phyloP scores from a whole-genome alignment of 2,113 vertebrate genomes.

The Neomonachus schauinslandi region DNA sequence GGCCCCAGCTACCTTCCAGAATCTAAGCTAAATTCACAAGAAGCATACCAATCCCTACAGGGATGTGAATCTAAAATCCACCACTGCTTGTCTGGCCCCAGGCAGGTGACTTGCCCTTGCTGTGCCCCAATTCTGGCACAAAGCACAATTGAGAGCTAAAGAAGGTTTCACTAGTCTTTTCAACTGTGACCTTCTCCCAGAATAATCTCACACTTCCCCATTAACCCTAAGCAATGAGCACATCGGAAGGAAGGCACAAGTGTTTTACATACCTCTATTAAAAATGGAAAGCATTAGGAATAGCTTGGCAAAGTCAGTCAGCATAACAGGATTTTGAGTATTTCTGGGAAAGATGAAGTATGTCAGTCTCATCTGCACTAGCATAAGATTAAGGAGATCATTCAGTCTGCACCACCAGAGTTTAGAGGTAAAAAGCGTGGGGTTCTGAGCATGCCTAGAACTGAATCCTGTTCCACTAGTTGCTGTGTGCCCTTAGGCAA shows the following conservation, averaged over 20 bases:
- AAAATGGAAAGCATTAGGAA: slow-evolving; percentile 13
- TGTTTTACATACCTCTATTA: not conserved
- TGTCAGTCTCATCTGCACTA: not conserved
- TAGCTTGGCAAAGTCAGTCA: not conserved
- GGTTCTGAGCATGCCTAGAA: not conserved
- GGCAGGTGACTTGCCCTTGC: not conserved
- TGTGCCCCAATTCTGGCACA: not conserved
- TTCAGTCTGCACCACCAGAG: not conserved
- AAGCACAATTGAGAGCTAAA: not conserved
- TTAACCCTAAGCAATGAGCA: not conserved
- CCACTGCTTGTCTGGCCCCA: not conserved
- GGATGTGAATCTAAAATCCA: not conserved
- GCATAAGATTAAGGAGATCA: not conserved
- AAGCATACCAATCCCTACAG: not conserved
- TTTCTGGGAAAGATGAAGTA: not conserved
- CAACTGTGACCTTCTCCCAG: not conserved
- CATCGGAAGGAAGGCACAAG: not conserved
- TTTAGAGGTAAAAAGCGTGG: not conserved
- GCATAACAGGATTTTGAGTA: not conserved
- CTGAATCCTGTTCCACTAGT: not conserved
- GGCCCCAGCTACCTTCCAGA: no score
- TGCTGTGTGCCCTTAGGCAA: not conserved
- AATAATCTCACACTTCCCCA: not conserved
- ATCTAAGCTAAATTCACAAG: not conserved
- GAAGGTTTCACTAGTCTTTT: not conserved